Evolutionary conservation across 2,888 invertebrate genomes (phyloP).

Genomic region (Siphonodentalium dalli): DNA sequence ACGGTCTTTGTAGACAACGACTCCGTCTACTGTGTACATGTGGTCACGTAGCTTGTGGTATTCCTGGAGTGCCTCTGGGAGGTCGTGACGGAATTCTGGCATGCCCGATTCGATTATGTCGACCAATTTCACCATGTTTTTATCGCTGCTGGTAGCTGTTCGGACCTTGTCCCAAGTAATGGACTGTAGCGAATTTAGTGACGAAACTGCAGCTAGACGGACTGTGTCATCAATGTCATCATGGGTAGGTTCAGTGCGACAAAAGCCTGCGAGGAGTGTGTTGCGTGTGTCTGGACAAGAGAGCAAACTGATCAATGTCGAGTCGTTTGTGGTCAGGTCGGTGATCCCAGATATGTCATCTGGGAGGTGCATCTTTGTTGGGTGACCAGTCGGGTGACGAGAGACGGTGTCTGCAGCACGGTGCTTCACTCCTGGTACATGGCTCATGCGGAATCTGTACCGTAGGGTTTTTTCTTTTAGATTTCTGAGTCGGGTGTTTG

Average conservation of each 20-base stretch:
- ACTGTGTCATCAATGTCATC: neutral
- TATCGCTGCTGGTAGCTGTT: constrained; percentile 16
- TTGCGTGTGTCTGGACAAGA: neutral
- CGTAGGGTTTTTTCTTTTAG: constrained; percentile 24
- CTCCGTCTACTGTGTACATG: constrained; percentile 25
- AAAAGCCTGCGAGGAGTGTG: neutral
- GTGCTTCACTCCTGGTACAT: constrained; percentile 6
- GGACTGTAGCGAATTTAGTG: constrained; percentile 11
- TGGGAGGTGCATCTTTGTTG: neutral
- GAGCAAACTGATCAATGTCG: too few species aligned
- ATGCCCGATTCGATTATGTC: constrained; percentile 14
- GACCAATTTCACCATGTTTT: constrained; percentile 3
- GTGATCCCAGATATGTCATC: neutral
- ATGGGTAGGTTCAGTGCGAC: neutral
- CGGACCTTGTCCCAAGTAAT: constrained; percentile 26
- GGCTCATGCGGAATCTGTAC: constrained; percentile 14
- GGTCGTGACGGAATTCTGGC: constrained; percentile 2
- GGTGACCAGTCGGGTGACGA: constrained; percentile 13
- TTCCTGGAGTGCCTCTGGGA: constrained; percentile 3
- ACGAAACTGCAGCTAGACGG: neutral
- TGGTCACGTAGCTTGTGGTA: constrained; percentile 17
- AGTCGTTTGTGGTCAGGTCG: neutral
- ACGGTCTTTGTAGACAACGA: constrained; percentile 22
- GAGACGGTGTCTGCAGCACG: constrained; percentile 19
- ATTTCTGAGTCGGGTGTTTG: constrained; percentile 24